Evolutionary conservation across 1,140 invertebrate species (phyloP), one percentile per base, ranked within the genome.

Genomic region (Probaryconus sp.): DNA sequence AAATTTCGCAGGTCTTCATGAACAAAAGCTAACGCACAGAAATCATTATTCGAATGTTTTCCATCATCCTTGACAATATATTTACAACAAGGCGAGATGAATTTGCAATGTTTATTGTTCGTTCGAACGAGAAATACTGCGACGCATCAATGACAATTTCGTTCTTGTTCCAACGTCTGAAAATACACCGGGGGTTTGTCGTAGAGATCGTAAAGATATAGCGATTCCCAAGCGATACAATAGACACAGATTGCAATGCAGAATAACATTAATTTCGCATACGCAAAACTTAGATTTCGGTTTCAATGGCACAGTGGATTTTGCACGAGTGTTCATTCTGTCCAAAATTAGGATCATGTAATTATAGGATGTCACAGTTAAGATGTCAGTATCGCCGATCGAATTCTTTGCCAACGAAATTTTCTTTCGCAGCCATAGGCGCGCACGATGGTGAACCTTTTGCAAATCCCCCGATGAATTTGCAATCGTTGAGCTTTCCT

Each of bases 311-410:
- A 63, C 63, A 51, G 50, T 43, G 51, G 40, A 38, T 70, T n/a
- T 65, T 6, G 48, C 30, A 35, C 63, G 51, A 43, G 67, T 33
- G 64, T 37, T 61, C 47, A 76, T 75, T 71, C 76, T 60, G 37
- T 78, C 72, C 76, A 72, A 78, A 73, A 76, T 76, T 78, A 73
- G 69, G 73, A 78, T 79, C 69, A 74, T 73, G 73, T 70, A 76
- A 79, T 74, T 76, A 71, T 74, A 79, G 69, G 73, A 73, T 70
- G 67, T 76, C 63, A 73, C 73, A 72, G 65, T 74, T 73, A 64
- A 70, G 55, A 63, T 67, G 72, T 72, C 73, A 74, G 64, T 71
- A 63, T 51, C 48, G 58, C 65, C 68, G 73, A 73, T 68, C 60
- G 65, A 61, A 67, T 40, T 38, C 73, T 63, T 38, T 67, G 60